Evolutionary conservation across 2,113 vertebrate species (phyloP).

Genomic region (Rousettus leschenaultii): DNA sequence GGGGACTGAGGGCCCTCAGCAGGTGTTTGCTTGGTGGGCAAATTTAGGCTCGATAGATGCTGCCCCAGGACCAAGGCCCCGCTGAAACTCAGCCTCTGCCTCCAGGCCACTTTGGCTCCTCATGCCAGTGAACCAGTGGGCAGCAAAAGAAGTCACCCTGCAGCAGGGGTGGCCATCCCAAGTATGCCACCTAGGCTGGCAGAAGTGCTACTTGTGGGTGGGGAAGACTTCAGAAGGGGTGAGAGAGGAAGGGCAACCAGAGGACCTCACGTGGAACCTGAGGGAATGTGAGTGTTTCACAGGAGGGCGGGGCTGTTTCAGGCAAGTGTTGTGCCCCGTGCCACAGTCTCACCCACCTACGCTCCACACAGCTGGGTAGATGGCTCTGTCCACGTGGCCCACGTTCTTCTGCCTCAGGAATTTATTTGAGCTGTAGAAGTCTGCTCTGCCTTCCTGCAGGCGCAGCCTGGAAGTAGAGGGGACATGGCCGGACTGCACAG

Average conservation of each 20-base stretch:
- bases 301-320: too few relatives aligned
- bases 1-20: neutral
- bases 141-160: neutral
- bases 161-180: neutral
- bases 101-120: neutral
- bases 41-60: neutral
- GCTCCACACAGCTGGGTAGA: neutral
- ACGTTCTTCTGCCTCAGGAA: neutral
- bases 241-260: neutral
- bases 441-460: neutral
- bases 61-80: neutral
- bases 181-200: neutral
- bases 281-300: neutral
- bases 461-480: neutral
- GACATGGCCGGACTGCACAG: neutral
- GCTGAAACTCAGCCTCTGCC: neutral
- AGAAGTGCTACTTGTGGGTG: neutral
- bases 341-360: rapidly evolving
- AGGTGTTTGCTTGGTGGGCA: neutral
- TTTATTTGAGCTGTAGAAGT: neutral
- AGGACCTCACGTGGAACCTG: too few relatives aligned
- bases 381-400: neutral
- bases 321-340: neutral
- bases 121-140: neutral
- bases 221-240: neutral